Conservation (phyloP, 2,888 invertebrate species). For the Rhimphoctona megacephalus region DNA sequence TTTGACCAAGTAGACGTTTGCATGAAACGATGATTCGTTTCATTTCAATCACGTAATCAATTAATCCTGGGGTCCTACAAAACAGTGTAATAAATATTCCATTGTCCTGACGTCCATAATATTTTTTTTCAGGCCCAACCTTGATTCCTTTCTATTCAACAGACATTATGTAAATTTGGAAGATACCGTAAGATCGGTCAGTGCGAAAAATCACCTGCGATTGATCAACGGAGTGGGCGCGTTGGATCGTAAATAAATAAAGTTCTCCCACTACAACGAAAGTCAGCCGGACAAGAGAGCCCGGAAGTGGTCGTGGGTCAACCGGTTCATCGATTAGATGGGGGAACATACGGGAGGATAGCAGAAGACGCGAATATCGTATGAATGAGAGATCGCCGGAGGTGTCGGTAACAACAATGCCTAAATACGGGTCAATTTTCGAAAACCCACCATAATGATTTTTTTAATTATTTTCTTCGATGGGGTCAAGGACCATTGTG, state of each 20-base stretch:
- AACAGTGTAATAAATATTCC: conserved; percentile 12
- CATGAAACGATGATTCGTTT: neutral
- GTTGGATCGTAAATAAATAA: conserved; percentile 21
- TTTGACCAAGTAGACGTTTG: neutral
- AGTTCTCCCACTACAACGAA: neutral
- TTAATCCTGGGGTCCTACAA: neutral
- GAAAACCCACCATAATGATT: neutral
- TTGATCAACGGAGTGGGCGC: conserved; percentile 21
- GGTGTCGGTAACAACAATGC: neutral
- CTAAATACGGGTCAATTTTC: conserved; percentile 3
- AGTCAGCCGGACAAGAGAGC: conserved; percentile 14
- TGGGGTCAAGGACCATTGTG: neutral
- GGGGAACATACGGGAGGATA: neutral
- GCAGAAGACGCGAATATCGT: neutral
- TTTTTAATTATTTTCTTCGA: neutral
- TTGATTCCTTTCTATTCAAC: neutral
- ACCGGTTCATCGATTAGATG: conserved; percentile 28
- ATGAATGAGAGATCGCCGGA: conserved; percentile 27
- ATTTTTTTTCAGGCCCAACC: conserved; percentile 13
- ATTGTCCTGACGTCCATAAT: neutral
- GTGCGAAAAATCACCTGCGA: conserved; percentile 28
- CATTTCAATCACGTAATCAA: neutral
- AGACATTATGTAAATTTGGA: conserved; percentile 29
- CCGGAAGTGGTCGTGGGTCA: conserved; percentile 33
- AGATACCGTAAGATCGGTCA: conserved; percentile 12